A percentile compares a stretch with the other conserved stretches of the same genome.
phyloP scores from a whole-genome alignment of 2,888 invertebrate genomes.

The Cinara cedri region DNA sequence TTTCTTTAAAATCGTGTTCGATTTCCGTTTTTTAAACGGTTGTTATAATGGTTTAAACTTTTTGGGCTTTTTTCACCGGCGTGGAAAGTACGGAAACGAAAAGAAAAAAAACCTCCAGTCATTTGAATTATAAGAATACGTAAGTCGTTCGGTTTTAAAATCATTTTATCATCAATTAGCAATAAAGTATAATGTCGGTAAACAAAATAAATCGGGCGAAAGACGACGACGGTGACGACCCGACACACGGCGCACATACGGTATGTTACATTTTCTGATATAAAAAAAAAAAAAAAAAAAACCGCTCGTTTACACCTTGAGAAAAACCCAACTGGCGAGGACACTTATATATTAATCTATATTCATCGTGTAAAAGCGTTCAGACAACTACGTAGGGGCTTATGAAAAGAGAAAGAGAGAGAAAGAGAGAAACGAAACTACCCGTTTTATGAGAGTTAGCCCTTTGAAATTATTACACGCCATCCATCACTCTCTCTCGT shows the following conservation, averaged over 20 bases:
- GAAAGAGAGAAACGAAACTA: slow-evolving; percentile 15
- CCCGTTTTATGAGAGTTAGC: slow-evolving; percentile 29
- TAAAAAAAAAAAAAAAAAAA: not conserved
- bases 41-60: no score
- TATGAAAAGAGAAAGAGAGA: not conserved
- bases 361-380: slow-evolving; percentile 35
- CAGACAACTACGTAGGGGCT: slow-evolving; percentile 22
- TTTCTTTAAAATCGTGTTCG: no score
- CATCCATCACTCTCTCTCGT: slow-evolving; percentile 39
- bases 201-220: no score
- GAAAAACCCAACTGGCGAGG: slow-evolving; percentile 35
- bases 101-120: no score
- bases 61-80: no score
- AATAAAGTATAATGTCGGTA: no score
- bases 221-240: not conserved
- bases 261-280: slow-evolving; percentile 33
- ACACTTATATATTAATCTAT: slow-evolving; percentile 53
- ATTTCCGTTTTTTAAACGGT: no score
- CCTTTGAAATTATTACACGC: slow-evolving; percentile 38
- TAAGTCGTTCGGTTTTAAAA: no score
- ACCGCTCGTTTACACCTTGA: slow-evolving; percentile 13
- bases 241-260: not conserved
- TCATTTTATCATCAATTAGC: no score
- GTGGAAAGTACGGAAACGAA: no score
- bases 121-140: no score